Percentiles rank a stretch among this genome's conserved stretches.
Evolutionary conservation across 2,888 invertebrate genomes (phyloP).

Genomic region (Dasysyrphus tricinctus): DNA sequence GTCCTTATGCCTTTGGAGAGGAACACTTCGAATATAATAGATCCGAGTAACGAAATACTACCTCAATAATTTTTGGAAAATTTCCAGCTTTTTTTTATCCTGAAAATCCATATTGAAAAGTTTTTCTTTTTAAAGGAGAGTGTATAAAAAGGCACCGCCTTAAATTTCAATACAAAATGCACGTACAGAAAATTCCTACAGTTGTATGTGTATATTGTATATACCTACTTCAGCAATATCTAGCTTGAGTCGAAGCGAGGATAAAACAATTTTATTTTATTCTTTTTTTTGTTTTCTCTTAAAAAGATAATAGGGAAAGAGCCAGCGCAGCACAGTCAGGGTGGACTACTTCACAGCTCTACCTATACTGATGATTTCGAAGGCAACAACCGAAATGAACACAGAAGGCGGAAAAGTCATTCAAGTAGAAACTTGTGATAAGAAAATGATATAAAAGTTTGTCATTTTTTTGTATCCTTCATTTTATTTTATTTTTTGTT

Average conservation of each 20-base stretch:
- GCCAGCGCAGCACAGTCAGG: background rate
- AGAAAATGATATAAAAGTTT: constrained; percentile 75
- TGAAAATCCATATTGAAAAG: too few relatives aligned
- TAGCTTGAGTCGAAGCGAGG: background rate
- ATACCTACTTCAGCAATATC: background rate
- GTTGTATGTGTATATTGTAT: too few relatives aligned
- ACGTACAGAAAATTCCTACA: too few relatives aligned
- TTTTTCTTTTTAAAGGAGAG: too few relatives aligned
- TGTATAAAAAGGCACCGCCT: too few relatives aligned
- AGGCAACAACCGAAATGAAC: constrained; percentile 53
- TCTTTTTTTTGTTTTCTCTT: background rate
- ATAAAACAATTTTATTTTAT: constrained; percentile 10
- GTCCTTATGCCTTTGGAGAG: too few relatives aligned
- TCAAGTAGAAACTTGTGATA: constrained; percentile 79
- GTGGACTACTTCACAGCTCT: background rate
- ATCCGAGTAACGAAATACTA: too few relatives aligned
- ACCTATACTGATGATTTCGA: background rate
- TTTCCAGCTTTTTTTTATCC: too few relatives aligned
- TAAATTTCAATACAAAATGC: too few relatives aligned
- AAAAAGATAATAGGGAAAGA: background rate
- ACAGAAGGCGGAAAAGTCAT: constrained; percentile 73
- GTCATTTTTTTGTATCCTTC: constrained; percentile 40
- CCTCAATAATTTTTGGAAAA: too few relatives aligned
- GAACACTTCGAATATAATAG: too few relatives aligned
- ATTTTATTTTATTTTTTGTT: background rate